Base-by-base conservation (phyloP, 2,888 invertebrate species). In the Catocala nupta region DNA sequence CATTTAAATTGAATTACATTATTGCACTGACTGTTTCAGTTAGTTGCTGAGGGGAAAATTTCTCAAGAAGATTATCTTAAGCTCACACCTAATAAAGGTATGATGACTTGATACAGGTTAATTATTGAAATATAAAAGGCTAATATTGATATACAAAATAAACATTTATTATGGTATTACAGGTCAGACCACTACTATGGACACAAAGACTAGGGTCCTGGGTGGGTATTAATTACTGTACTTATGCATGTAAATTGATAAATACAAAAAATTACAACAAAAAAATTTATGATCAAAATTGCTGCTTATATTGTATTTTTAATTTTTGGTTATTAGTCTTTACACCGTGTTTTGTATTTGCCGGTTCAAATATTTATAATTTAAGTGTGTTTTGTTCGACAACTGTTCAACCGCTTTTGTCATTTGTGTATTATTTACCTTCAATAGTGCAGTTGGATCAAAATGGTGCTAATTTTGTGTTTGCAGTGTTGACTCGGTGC, bases 11-110 rank as follows among this genome's bases (percentile, higher is more conserved):
- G 45, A 53, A 13, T 59, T 59, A 67, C 53, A 70, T 62, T 58
- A 60, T 59, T 6, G 52, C 54, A 68, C 56, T 81, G 54, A 81
- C 84, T 85, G 80, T 93, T 93, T 81, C 92, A 93, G 93, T 88
- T 94, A 86, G 89, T 93, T 55, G 92, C 92, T 67, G 93, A 93
- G 69, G 94, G 93, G 42, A 92, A 91, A 78, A 86, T 94, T 75
- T 92, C 93, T 53, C 84, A 91, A 79, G 90, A 89, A 82, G 93
- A 93, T 78, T 93, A 92, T 77, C 75, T 92, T 70, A 94, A 94
- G 73, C 85, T 93, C 62, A 88, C 93, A 55, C 93, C 93, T 62
- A 90, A 88, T 72, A 93, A 91, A 89, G 90, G 93, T 93, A 88
- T 75, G 70, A 62, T 52, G 12, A 54, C 33, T 25, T 43, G n/a